These are phyloP conservation scores for Hydractinia echinata DNA, from an alignment of 30 jellyfish, hydroid and myxozoan genomes.

Conservation along the genomic window DNA sequence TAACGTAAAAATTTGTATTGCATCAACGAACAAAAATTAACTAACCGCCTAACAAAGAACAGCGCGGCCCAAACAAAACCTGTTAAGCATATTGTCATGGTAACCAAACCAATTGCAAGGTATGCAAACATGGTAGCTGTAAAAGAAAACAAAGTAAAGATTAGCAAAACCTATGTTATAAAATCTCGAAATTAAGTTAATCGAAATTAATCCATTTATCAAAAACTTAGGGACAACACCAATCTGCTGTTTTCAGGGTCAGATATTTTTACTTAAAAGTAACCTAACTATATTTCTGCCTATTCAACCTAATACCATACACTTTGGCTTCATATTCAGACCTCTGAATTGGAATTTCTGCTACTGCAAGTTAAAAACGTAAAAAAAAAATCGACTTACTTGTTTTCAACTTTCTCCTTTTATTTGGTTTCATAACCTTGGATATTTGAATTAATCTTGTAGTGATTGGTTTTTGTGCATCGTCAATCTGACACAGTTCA, in stretches of 20 bases:
- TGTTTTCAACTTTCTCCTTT: not conserved
- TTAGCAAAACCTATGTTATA: not conserved
- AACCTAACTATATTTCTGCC: no score
- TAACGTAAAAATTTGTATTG: no score
- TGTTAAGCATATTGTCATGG: conserved; percentile 19
- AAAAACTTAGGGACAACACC: no score
- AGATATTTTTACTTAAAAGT: no score
- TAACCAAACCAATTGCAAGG: conserved; percentile 13
- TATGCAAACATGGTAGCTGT: conserved; percentile 6
- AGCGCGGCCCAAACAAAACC: conserved; percentile 35
- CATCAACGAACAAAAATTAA: not conserved
- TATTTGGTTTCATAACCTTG: conserved; percentile 16
- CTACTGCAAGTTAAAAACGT: no score
- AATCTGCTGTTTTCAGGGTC: no score
- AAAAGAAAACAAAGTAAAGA: not conserved
- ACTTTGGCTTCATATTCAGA: no score
- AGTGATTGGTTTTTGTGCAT: conserved; percentile 35
- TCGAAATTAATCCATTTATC: not conserved
- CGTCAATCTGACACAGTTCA: conserved; percentile 76
- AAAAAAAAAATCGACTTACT: not conserved
- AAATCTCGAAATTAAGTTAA: not conserved
- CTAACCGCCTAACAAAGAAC: conserved; percentile 20
- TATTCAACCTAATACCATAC: no score
- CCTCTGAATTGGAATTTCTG: no score
- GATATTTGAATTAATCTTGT: conserved; percentile 71